phyloP scores from a whole-genome alignment of 2,888 invertebrate species.

The Cephus sareptanus region DNA sequence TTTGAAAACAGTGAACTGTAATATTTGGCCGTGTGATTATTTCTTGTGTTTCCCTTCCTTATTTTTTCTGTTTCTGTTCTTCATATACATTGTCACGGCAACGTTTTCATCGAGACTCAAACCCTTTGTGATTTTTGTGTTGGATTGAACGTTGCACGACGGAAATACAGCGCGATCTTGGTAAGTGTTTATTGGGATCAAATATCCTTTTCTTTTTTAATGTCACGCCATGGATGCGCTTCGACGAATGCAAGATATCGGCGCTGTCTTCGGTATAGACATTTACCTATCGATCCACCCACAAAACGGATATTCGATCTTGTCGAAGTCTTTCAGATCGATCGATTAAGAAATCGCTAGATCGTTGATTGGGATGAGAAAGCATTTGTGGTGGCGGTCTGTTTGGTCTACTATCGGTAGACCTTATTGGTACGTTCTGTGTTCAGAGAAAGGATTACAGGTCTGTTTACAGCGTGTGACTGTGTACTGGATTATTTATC shows the following conservation, averaged over 20 bases:
- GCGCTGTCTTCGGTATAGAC: not conserved
- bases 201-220: not conserved
- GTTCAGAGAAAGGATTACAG: not conserved
- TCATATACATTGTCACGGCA: not conserved
- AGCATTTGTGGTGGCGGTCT: not conserved
- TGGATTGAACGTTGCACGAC: not conserved
- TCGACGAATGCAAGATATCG: not conserved
- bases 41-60: not conserved
- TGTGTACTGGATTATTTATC: not conserved
- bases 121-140: not conserved
- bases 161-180: not conserved
- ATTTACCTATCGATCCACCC: not conserved
- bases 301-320: not conserved
- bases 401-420: not conserved
- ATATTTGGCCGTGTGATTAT: conserved; percentile 9
- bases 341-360: not conserved
- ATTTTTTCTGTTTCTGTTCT: not conserved
- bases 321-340: not conserved
- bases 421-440: not conserved
- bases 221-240: not conserved
- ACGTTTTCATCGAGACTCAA: not conserved
- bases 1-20: conserved; percentile 13
- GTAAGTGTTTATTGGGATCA: not conserved
- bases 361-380: not conserved
- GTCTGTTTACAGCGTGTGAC: not conserved